These are phyloP conservation scores for Wasmannia auropunctata DNA, from an alignment of 1,140 invertebrate species.

Conservation along the genomic window DNA sequence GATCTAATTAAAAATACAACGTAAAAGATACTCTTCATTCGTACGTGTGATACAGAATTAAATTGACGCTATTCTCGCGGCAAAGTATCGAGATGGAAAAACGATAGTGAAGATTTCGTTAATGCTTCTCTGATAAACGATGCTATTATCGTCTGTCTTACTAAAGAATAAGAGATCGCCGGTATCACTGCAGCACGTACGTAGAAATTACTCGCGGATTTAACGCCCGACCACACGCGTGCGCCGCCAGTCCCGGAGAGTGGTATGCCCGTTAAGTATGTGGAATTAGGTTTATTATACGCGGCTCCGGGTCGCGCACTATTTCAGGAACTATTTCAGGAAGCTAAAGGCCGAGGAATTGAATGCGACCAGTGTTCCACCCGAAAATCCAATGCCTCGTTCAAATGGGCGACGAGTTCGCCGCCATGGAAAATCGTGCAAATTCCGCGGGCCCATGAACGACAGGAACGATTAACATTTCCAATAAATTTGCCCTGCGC, in stretches of 20 bases:
- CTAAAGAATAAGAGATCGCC: constrained; percentile 40
- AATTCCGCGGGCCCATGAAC: constrained; percentile 47
- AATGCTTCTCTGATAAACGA: constrained; percentile 27
- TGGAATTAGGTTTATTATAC: constrained; percentile 75
- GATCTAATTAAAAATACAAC: not conserved
- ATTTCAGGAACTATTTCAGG: constrained; percentile 74
- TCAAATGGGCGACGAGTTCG: constrained; percentile 54
- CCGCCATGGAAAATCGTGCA: constrained; percentile 57
- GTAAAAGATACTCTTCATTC: not conserved
- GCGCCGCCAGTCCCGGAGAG: constrained; percentile 7
- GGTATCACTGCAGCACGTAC: constrained; percentile 15
- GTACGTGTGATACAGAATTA: not conserved
- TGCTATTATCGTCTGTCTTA: constrained; percentile 12
- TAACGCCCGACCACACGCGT: constrained; percentile 46
- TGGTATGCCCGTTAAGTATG: constrained; percentile 73
- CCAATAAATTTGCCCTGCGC: constrained; percentile 42
- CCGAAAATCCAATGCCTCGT: constrained; percentile 55
- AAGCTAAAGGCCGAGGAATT: constrained; percentile 57
- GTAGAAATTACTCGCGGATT: constrained; percentile 52
- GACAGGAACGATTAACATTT: constrained; percentile 32
- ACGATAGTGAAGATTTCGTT: not conserved
- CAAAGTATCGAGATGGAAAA: constrained; percentile 8
- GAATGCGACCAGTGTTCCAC: constrained; percentile 38
- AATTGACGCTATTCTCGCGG: constrained; percentile 27
- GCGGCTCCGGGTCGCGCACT: constrained; percentile 59